Evolutionary conservation across 2,113 vertebrate genomes (phyloP), one percentile per base, ranked within the genome.

Genomic region (Sakesphorus luctuosus): DNA sequence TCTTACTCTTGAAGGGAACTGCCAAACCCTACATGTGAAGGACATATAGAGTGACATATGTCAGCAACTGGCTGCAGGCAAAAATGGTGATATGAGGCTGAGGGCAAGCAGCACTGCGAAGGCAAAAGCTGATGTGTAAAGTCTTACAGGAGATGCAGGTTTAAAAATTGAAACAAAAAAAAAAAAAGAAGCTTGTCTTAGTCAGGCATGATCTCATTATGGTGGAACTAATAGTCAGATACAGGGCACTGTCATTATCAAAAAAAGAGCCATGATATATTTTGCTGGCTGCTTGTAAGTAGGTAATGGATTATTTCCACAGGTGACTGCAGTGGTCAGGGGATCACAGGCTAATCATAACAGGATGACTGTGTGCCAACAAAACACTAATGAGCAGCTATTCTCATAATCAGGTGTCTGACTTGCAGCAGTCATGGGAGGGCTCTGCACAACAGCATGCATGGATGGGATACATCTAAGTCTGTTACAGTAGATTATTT

Each of bases 291-390:
- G 72, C 43, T 86, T 92, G n/a, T 69, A 92, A 80, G 63, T 59
- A 74, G 55, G 79, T 80, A 94, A 90, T 68, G 68, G 91, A 73
- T 90, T 96, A 67, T 92, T 90, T 94, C 78, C 63, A 44, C 16
- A 59, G 31, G 80, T 84, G 68, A 89, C 66, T 75, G 76, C 35
- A 52, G 65, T 65, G 91, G 73, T 87, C 91, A 87, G 73, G 47
- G 69, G 50, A 90, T 94, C 91, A 68, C 40, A 89, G 68, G 76
- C 61, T 95, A 84, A 92, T 92, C 55, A 58, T 43, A 87, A 33
- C 29, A 63, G 55, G 65, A 44, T 71, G 63, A 84, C 43, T 52
- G 6, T 71, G 52, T 90, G 83, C 89, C 76, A 84, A 43, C 76
- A 88, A 69, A 95, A 59, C 2, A 1, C 43, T 93, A 90, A 93